Percentiles rank a stretch among this genome's conserved stretches.
phyloP scores from a whole-genome alignment of 1,140 invertebrate genomes.

The Holotrichia oblita region DNA sequence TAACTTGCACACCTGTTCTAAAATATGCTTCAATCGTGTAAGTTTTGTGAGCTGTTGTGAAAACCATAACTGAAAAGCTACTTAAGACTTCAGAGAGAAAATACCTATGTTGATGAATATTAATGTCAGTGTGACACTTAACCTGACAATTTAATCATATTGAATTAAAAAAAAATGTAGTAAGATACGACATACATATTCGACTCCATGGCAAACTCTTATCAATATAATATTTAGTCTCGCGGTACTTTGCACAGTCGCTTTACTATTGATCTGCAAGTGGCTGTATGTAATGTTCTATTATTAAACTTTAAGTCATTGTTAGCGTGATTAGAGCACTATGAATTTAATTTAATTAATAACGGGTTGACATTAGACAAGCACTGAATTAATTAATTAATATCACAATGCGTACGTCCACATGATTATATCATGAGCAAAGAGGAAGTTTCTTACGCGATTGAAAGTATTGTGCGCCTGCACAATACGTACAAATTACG shows the following conservation, averaged over 20 bases:
- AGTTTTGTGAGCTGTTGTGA: no score
- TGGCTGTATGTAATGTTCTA: constrained; percentile 6
- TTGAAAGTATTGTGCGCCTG: background rate
- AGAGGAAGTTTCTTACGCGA: constrained; percentile 19
- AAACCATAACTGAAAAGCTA: no score
- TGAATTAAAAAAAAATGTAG: no score
- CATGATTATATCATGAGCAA: background rate
- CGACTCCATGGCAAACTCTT: no score
- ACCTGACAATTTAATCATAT: no score
- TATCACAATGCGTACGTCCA: background rate
- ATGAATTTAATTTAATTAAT: constrained; percentile 14
- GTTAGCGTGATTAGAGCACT: background rate
- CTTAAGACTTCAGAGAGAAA: no score
- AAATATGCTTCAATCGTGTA: background rate
- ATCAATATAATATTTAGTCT: no score
- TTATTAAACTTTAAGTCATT: background rate
- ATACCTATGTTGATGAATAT: no score
- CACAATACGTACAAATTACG: background rate
- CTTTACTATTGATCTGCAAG: background rate
- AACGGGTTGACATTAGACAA: constrained; percentile 7
- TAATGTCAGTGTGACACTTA: no score
- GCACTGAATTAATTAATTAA: background rate
- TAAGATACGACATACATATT: no score
- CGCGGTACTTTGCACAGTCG: background rate
- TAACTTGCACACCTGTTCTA: no score